A percentile compares a stretch with the other conserved stretches of the same genome.
Conservation (phyloP, 2,888 invertebrate species). For the Cancer borealis region DNA sequence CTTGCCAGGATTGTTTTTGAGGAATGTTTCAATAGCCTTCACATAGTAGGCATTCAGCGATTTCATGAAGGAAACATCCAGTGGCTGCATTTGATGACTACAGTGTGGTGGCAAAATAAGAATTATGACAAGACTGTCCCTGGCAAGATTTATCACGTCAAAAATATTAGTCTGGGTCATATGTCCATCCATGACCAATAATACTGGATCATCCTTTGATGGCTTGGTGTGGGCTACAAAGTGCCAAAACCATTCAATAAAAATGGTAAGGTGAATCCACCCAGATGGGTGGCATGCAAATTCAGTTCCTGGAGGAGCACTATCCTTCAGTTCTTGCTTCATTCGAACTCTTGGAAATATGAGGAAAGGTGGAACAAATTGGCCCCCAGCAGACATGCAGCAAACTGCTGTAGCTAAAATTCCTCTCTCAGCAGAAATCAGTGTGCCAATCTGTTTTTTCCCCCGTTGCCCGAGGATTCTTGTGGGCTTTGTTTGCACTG, state of each 20-base stretch:
- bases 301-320: constrained; percentile 34
- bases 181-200: too few relatives aligned
- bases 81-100: constrained; percentile 59
- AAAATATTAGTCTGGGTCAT: too few relatives aligned
- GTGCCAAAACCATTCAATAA: constrained; percentile 44
- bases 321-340: not conserved
- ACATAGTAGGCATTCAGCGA: constrained; percentile 54
- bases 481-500: constrained; percentile 39
- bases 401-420: constrained; percentile 51
- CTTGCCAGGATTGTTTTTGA: constrained; percentile 26
- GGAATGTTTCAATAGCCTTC: constrained; percentile 26
- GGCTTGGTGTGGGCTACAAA: too few relatives aligned
- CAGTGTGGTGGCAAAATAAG: constrained; percentile 45
- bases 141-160: constrained; percentile 3
- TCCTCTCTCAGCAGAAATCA: constrained; percentile 47
- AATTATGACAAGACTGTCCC: constrained; percentile 45
- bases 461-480: constrained; percentile 15
- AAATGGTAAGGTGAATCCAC: constrained; percentile 41
- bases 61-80: constrained; percentile 61
- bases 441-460: constrained; percentile 44
- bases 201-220: too few relatives aligned
- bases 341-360: constrained; percentile 36
- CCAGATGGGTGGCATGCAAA: constrained; percentile 49
- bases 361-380: constrained; percentile 58
- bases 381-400: constrained; percentile 23